phyloP scores from a whole-genome alignment of 2,888 invertebrate genomes.

The Rotaria macrura region DNA sequence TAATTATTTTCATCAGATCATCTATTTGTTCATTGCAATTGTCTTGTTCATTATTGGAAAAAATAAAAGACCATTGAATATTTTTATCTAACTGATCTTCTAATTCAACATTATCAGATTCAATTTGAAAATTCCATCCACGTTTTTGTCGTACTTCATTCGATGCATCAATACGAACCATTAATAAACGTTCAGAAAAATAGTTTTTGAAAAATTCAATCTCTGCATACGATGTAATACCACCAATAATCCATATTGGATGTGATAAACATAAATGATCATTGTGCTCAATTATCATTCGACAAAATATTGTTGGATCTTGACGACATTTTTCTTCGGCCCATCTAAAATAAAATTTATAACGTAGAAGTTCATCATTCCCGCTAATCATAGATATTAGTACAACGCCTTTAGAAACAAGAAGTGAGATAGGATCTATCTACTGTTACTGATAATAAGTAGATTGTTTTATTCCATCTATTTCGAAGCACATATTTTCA shows the following conservation, averaged over 20 bases:
- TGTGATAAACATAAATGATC: not conserved
- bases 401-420: too few relatives aligned
- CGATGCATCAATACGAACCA: not conserved
- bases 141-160: not conserved
- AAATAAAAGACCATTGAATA: not conserved
- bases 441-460: too few relatives aligned
- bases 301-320: not conserved
- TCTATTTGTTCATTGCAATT: not conserved
- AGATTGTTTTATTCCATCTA: too few relatives aligned
- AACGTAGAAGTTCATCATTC: too few relatives aligned
- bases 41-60: not conserved
- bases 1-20: not conserved
- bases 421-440: too few relatives aligned
- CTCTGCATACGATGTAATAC: not conserved
- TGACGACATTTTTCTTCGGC: not conserved
- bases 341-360: not conserved
- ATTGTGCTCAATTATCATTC: not conserved
- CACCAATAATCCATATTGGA: not conserved
- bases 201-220: not conserved
- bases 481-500: too few relatives aligned
- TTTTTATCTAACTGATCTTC: not conserved
- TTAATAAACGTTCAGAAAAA: not conserved
- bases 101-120: not conserved
- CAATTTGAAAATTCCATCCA: not conserved
- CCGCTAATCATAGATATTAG: too few relatives aligned